These are phyloP conservation scores for Plestiodon gilberti DNA, from an alignment of 2,113 vertebrate genomes.

Conservation along the genomic window DNA sequence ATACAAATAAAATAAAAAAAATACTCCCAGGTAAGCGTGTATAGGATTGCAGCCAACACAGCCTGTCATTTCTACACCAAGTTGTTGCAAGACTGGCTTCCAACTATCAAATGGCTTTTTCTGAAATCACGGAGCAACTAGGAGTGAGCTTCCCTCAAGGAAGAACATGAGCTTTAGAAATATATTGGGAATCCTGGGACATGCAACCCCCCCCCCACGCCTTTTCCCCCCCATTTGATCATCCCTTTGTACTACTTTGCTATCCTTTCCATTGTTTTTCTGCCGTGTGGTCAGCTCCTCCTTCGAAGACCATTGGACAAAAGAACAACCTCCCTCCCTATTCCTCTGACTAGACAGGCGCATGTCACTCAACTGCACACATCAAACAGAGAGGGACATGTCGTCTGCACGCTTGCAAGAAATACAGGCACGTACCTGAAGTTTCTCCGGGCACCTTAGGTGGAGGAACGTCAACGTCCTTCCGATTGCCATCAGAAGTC, in stretches of 20 bases:
- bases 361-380: background rate
- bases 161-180: background rate
- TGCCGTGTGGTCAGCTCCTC: background rate
- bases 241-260: no score
- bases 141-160: background rate
- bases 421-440: constrained; percentile 66
- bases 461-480: constrained; percentile 56
- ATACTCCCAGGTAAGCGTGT: no score
- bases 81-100: no score
- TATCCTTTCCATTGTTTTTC: background rate
- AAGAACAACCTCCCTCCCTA: background rate
- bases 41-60: background rate
- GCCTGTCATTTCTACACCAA: background rate
- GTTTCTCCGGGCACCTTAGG: constrained; percentile 77
- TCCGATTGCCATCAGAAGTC: constrained; percentile 64
- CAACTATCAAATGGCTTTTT: background rate
- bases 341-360: no score
- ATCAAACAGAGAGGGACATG: no score
- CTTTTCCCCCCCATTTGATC: no score
- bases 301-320: no score
- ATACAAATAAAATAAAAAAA: no score
- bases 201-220: no score
- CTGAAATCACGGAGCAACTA: background rate
- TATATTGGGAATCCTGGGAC: background rate
- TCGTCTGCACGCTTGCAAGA: background rate